phyloP scores from a whole-genome alignment of 2,797 vertebrate genomes.

The Hemitrygon akajei region DNA sequence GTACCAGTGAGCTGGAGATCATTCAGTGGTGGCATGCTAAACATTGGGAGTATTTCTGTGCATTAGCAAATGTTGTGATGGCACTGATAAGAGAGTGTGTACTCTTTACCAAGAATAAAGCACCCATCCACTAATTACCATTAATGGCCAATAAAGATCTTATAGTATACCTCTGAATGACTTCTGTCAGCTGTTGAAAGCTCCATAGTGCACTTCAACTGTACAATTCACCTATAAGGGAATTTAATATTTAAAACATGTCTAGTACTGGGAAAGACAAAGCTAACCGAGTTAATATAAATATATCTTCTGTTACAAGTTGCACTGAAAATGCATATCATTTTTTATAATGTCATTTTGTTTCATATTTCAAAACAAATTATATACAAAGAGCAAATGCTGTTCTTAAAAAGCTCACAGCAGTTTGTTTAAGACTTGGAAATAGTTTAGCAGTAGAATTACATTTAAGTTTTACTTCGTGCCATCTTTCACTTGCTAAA shows the following conservation, averaged over 20 bases:
- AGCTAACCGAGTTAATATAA: not conserved
- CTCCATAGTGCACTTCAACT: not conserved
- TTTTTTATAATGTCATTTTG: not conserved
- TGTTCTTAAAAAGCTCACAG: not conserved
- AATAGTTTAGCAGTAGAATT: not conserved
- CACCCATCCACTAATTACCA: not conserved
- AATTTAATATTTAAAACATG: not conserved
- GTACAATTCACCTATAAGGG: not conserved
- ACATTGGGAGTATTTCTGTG: not conserved
- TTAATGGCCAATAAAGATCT: not conserved
- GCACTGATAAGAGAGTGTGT: not conserved
- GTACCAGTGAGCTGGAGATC: not conserved
- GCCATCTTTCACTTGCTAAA: not conserved
- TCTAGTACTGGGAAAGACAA: not conserved
- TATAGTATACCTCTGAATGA: not conserved
- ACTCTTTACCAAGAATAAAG: not conserved
- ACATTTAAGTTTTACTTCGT: not conserved
- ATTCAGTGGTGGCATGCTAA: not conserved
- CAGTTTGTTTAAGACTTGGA: not conserved
- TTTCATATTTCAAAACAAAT: conserved; percentile 18
- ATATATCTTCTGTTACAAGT: not conserved
- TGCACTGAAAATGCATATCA: not conserved
- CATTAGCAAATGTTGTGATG: not conserved
- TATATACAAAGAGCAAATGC: not conserved
- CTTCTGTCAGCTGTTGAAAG: not conserved